Base-by-base conservation (phyloP, 2,797 vertebrate species). In the Anabas testudineus region DNA sequence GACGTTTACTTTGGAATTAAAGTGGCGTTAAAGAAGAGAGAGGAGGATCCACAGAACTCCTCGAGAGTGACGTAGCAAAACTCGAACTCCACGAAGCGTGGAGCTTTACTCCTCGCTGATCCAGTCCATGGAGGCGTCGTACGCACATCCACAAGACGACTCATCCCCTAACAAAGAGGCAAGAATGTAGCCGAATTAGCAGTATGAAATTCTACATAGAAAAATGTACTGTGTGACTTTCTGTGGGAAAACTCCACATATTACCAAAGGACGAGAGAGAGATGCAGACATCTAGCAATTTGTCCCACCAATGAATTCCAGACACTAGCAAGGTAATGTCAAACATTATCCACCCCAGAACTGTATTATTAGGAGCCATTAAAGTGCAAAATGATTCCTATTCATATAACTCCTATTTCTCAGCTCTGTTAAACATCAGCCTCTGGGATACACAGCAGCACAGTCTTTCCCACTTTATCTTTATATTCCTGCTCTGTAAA, bases 41-140 rank as follows among this genome's bases (percentile, higher is more conserved):
- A 36, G 37, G 19, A 43, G n/a, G 10, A 19, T 6, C 15, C 19
- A 58, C 10, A 41, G 19, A 71, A 54, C 62, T 4, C 18, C 21
- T 54, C 26, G 32, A 57, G n/a, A 67, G 30, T 42, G 22, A 4
- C 16, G 32, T 1, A 18, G 24, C 16, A 3, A 28, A 63, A n/a
- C 51, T 4, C 22, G 56, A 67, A 62, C n/a, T n/a, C n/a, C n/a
- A n/a, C n/a, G 47, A 26, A 18, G 13, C 5, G 18, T 12, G 28
- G 28, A 0, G 30, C 55, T 81, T 92, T 93, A 97, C 88, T 97
- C 94, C 87, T 96, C 92, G n/a, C 80, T 94, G 87, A 98, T 96
- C 96, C 96, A 97, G 19, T 96, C 94, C 95, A 96, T 95, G 67
- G 96, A 95, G 74, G 89, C 75, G 81, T 97, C 94, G 48, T 86